Conservation (phyloP, 2,113 vertebrate species). For the Tragulus kanchil region DNA sequence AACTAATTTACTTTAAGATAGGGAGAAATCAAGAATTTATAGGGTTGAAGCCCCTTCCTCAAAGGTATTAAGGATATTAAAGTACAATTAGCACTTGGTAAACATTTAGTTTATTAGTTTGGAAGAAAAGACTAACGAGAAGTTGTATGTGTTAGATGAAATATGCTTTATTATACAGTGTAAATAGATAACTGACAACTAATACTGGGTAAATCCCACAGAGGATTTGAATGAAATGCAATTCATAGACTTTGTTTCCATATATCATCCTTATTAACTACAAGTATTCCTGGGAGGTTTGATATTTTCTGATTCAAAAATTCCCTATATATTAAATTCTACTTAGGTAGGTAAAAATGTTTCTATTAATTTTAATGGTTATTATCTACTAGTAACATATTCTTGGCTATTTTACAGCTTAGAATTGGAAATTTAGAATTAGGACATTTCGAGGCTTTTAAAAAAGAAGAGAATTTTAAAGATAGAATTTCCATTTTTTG, state of each 20-base stretch:
- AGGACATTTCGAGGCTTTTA: conserved; percentile 30
- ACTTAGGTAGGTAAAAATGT: conserved; percentile 34
- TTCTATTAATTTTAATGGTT: conserved; percentile 59
- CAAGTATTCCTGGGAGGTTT: not conserved
- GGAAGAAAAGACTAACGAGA: conserved; percentile 53
- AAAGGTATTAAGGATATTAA: conserved; percentile 10
- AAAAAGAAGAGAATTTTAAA: not conserved
- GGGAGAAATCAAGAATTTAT: not conserved
- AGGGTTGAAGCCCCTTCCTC: not conserved
- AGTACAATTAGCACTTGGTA: not conserved
- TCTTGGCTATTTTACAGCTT: not conserved
- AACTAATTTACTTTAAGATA: conserved; percentile 11
- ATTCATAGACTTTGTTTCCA: conserved; percentile 68
- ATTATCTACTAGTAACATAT: conserved; percentile 36
- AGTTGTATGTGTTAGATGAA: conserved; percentile 67
- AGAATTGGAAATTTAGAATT: conserved; percentile 3
- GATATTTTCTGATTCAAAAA: conserved; percentile 52
- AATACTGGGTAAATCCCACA: conserved; percentile 33
- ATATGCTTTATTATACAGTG: conserved; percentile 68
- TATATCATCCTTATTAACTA: conserved; percentile 70
- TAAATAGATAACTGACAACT: conserved; percentile 64
- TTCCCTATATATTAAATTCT: conserved; percentile 49
- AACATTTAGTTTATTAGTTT: conserved; percentile 54
- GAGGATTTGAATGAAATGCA: conserved; percentile 77
- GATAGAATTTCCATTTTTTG: not conserved